Evolutionary conservation across 2,888 invertebrate genomes (phyloP).

Genomic region (Hybos culiciformis): DNA sequence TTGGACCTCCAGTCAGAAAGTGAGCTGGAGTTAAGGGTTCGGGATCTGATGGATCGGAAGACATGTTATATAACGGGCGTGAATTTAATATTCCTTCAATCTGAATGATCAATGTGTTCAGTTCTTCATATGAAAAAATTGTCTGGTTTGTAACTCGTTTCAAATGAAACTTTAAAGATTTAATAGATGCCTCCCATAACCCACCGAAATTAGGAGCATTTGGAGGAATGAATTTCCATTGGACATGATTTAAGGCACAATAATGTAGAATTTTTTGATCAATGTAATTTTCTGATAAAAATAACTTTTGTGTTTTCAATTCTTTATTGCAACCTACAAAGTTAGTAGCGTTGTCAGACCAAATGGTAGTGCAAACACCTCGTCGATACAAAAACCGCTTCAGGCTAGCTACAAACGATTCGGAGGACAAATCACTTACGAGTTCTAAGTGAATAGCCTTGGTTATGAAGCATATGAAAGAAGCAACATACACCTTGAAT

Average conservation of each 20-base stretch:
- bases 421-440: too few species aligned
- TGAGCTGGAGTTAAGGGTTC: background rate
- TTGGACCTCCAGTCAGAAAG: background rate
- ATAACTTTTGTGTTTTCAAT: constrained; percentile 4
- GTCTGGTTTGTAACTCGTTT: background rate
- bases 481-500: constrained; percentile 7
- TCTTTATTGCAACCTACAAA: constrained; percentile 5
- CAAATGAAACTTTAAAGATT: background rate
- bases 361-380: constrained; percentile 1
- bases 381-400: constrained; percentile 14
- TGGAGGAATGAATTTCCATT: background rate
- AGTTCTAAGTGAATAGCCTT: constrained; percentile 8
- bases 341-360: too few species aligned
- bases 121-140: background rate
- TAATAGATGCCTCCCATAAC: background rate
- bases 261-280: too few species aligned
- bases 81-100: background rate
- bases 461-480: constrained; percentile 6
- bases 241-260: background rate
- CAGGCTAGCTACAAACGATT: constrained; percentile 8
- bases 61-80: background rate
- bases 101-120: background rate
- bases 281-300: too few species aligned
- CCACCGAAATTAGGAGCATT: constrained; percentile 5
- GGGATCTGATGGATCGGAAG: background rate